Evolutionary conservation across 1,140 invertebrate species (phyloP), one percentile per base, ranked within the genome.

Genomic region (Drosophila tsacasi): DNA sequence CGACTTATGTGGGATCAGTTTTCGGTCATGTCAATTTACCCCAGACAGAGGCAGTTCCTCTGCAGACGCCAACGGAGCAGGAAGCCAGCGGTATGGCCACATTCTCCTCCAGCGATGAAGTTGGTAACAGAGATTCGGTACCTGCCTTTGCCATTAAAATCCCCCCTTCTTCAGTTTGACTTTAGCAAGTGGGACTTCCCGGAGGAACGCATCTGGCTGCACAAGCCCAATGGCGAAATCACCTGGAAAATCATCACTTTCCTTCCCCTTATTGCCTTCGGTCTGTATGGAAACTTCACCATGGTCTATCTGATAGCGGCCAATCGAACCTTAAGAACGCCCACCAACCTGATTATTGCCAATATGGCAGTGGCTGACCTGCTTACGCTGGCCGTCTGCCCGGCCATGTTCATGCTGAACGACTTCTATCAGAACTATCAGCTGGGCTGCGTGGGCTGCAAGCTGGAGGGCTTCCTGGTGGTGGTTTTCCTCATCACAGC

Each of bases 281-380:
- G 97, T 0, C 93, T 97, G 15, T 93, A 96, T 40, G 95, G 96
- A 1, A 98, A 98, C 90, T 91, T 95, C 9, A 93, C 96, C 2
- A 95, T 97, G 13, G 93, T 98, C 5, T 93, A 95, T 49, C 94
- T 97, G 1, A 94, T 98, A 19, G 67, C 95, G 0, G 94, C 93
- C n/a, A 95, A 96, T 81, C 94, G 94, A 75, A 94, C 95, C 72
- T 94, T 97, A 60, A 94, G 95, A 64, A 96, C 96, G n/a, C 95
- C 96, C 0, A 97, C 96, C 5, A 97, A 98, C 93, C 93, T 97
- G 32, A 94, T 97, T 25, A 96, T 98, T 12, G 95, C 96, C 30
- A 97, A 97, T 78, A 95, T 98, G 94, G 97, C 97, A 0, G 80
- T 96, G 5, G 96, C 96, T 0, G 97, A 98, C 93, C 93, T 97